A percentile compares a stretch with the other conserved stretches of the same genome.
phyloP scores from a whole-genome alignment of 2,797 vertebrate genomes.

The Peromyscus eremicus region DNA sequence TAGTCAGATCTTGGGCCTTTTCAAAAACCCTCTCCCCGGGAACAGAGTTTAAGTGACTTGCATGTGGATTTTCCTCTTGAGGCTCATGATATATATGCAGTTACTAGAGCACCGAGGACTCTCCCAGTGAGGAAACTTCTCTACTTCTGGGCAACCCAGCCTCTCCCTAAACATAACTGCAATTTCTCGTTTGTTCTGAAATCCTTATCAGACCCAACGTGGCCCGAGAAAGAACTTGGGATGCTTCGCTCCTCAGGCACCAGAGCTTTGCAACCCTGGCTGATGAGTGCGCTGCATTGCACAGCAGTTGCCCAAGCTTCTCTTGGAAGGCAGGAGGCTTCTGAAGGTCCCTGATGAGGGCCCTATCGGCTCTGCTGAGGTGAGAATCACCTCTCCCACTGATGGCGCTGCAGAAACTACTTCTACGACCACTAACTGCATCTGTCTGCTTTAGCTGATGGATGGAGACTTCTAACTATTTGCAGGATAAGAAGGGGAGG shows the following conservation, averaged over 20 bases:
- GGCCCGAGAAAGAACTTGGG: background rate
- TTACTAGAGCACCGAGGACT: background rate
- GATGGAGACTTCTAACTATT: background rate
- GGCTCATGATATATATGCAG: background rate
- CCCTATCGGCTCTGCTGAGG: background rate
- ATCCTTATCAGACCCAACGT: background rate
- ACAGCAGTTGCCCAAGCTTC: too few species aligned
- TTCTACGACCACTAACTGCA: background rate
- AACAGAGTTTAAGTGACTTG: background rate
- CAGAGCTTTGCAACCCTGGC: background rate
- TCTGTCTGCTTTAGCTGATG: background rate
- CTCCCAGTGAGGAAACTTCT: background rate
- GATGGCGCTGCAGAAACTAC: background rate
- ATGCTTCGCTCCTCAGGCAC: background rate
- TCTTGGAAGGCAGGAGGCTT: background rate
- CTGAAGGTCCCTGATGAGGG: background rate
- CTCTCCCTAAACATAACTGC: background rate
- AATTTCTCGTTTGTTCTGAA: constrained; percentile 7
- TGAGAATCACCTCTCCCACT: background rate
- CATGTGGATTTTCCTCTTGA: background rate
- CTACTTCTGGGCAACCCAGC: background rate
- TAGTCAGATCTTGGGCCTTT: background rate
- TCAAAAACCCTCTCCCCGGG: background rate
- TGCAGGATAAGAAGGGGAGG: background rate
- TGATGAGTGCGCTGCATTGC: background rate